Evolutionary conservation across 2,113 vertebrate species (phyloP).

Genomic region (Addax nasomaculatus): DNA sequence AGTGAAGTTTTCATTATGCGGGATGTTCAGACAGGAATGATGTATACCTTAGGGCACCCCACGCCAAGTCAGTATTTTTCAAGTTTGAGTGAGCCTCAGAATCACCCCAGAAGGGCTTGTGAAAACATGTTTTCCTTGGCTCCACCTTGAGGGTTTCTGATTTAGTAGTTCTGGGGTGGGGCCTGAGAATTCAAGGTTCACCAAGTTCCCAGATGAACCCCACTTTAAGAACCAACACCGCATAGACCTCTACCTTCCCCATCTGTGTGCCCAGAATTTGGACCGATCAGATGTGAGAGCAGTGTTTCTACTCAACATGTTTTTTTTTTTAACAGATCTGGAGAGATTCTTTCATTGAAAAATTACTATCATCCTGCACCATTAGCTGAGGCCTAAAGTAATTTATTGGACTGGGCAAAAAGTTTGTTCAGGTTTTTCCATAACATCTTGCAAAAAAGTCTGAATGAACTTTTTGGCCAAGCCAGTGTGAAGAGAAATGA

Average conservation of each 20-base stretch:
- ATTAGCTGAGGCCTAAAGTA: neutral
- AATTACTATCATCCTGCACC: neutral
- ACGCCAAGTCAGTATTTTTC: neutral
- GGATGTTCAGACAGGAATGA: neutral
- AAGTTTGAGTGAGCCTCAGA: neutral
- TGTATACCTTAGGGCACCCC: neutral
- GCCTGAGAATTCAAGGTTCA: neutral
- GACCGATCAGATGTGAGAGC: neutral
- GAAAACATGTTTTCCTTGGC: neutral
- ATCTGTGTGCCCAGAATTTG: no score
- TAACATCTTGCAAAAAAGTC: neutral
- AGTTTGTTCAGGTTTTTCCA: neutral
- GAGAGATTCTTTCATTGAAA: neutral
- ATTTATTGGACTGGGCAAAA: neutral
- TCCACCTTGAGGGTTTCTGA: neutral
- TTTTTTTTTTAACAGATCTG: neutral
- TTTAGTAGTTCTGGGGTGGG: neutral
- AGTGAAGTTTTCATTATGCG: fast-evolving
- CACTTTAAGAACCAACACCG: neutral
- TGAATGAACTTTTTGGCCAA: neutral
- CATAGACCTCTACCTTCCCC: fast-evolving
- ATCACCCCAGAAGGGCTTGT: neutral
- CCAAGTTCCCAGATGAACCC: neutral
- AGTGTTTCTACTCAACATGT: neutral
- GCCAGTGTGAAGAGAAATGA: neutral